phyloP scores from a whole-genome alignment of 1,140 invertebrate genomes.

The Danaus plexippus region DNA sequence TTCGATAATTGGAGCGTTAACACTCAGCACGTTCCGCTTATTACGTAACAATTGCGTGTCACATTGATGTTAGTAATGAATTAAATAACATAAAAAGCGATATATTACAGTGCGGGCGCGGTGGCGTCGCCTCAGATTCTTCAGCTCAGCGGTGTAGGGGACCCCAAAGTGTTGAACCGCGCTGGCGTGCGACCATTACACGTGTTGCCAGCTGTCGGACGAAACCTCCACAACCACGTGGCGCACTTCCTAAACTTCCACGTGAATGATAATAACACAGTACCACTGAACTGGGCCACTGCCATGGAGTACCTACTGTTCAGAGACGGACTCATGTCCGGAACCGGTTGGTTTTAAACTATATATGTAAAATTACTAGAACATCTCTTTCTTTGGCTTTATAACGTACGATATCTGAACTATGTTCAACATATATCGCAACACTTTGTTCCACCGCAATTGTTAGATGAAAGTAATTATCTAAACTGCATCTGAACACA shows the following conservation, averaged over 20 bases:
- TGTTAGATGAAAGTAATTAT: too few relatives aligned
- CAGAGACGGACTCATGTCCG: conserved; percentile 87
- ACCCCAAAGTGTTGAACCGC: conserved; percentile 76
- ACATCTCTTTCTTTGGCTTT: background rate
- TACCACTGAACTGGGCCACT: conserved; percentile 88
- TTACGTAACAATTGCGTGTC: too few relatives aligned
- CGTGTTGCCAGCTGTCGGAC: conserved; percentile 86
- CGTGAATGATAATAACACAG: conserved; percentile 86
- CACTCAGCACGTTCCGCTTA: too few relatives aligned
- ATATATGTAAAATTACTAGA: background rate
- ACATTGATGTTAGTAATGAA: too few relatives aligned
- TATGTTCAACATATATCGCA: too few relatives aligned
- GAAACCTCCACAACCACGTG: conserved; percentile 91
- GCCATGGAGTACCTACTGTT: conserved; percentile 90
- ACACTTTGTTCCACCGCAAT: too few relatives aligned
- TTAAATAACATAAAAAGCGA: background rate
- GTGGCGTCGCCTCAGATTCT: conserved; percentile 89
- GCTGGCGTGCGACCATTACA: conserved; percentile 78
- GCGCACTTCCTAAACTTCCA: conserved; percentile 83
- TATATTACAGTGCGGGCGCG: conserved; percentile 73
- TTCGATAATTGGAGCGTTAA: too few relatives aligned
- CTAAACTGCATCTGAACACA: too few relatives aligned
- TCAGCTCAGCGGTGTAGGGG: conserved; percentile 86
- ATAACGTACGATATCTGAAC: too few relatives aligned
- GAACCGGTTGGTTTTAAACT: conserved; percentile 74